Conservation (phyloP, 2,888 invertebrate species). For the Drosophila multiciliata region DNA sequence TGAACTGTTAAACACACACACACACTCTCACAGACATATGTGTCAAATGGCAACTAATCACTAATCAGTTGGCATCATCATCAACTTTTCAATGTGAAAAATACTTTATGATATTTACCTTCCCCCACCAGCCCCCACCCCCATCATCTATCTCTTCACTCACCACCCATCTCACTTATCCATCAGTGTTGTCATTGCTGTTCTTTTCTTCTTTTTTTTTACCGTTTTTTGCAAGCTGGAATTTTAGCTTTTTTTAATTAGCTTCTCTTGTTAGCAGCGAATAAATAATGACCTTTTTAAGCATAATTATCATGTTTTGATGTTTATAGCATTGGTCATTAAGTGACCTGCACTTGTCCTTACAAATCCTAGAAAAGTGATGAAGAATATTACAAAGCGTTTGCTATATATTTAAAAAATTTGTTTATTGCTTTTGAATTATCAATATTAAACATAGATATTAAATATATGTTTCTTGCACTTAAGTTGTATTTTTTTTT, state of each 20-base stretch:
- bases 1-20: not conserved
- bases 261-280: not conserved
- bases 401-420: not conserved
- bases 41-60: slow-evolving; percentile 75
- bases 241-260: not conserved
- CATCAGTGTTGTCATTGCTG: slow-evolving; percentile 1
- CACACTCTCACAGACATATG: slow-evolving; percentile 19
- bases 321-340: not conserved
- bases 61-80: slow-evolving; percentile 72
- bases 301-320: not conserved
- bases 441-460: not conserved
- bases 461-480: not conserved
- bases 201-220: not conserved
- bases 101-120: slow-evolving; percentile 42
- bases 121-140: not conserved
- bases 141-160: too few species aligned
- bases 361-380: not conserved
- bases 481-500: not conserved
- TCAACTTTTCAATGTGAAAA: slow-evolving; percentile 57
- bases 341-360: not conserved
- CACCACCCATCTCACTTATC: not conserved
- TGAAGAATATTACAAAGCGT: not conserved
- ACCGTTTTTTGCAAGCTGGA: not conserved
- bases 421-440: not conserved
- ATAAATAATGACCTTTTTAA: not conserved